phyloP scores from a whole-genome alignment of 2,888 invertebrate genomes.

The Lobophora halterata region DNA sequence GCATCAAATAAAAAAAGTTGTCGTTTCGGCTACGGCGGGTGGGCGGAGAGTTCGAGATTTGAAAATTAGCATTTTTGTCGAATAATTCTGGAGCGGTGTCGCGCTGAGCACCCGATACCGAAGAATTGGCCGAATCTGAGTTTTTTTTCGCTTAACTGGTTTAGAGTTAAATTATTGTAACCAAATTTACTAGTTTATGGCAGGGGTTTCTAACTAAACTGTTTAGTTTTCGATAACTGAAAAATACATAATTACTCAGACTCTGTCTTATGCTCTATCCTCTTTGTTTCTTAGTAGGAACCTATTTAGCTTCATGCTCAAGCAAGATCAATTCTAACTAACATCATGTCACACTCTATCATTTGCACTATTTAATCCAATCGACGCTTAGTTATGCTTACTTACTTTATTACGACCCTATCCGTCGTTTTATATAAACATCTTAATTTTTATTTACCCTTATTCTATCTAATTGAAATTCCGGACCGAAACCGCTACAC shows the following conservation, averaged over 20 bases:
- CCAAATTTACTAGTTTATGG: slow-evolving; percentile 9
- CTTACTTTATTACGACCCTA: neutral
- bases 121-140: slow-evolving; percentile 57
- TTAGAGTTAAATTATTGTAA: slow-evolving; percentile 67
- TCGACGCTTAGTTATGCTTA: too few relatives aligned
- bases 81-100: slow-evolving; percentile 77
- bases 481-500: slow-evolving; percentile 17
- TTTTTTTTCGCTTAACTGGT: slow-evolving; percentile 64
- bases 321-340: too few relatives aligned
- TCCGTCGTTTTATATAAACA: slow-evolving; percentile 5
- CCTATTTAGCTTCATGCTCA: too few relatives aligned
- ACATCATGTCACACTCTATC: too few relatives aligned
- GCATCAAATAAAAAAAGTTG: slow-evolving; percentile 64
- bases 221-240: too few relatives aligned
- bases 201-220: too few relatives aligned
- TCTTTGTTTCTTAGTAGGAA: too few relatives aligned
- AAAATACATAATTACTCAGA: neutral
- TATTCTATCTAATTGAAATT: slow-evolving; percentile 12
- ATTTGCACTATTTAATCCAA: too few relatives aligned
- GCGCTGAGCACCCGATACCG: slow-evolving; percentile 73
- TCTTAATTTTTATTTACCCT: slow-evolving; percentile 2
- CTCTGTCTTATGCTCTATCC: too few relatives aligned
- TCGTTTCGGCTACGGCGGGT: slow-evolving; percentile 66
- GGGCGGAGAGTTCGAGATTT: slow-evolving; percentile 72
- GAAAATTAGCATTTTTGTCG: slow-evolving; percentile 80